Base-by-base conservation (phyloP, 2,888 invertebrate species). In the Ophioninae sp. region DNA sequence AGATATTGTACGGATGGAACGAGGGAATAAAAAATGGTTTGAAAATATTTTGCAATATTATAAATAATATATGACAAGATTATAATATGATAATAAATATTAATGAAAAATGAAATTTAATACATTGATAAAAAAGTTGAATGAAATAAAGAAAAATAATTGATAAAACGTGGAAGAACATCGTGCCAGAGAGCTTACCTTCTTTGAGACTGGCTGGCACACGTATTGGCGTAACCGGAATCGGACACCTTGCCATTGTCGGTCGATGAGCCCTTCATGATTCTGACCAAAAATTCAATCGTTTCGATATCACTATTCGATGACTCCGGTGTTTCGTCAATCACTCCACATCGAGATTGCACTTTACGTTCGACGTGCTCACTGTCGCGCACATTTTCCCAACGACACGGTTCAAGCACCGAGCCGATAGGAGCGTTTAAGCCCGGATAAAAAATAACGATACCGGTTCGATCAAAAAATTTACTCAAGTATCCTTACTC, bases 171-270 rank as follows among this genome's bases (percentile, higher is more conserved):
- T 50, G 3, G 6, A 23, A 44, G 17, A 1, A 72, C 59, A 56
- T 6, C 7, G 83, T 70, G 70, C 81, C 72, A 77, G 76, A 74
- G 62, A 30, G 91, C 90, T 91, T 90, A 97, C 97, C 97, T 97
- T 90, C 96, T 94, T 89, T 96, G 96, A 0, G 97, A 97, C 90
- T 97, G 96, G 88, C 96, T 97, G 93, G 96, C 96, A 93, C 96
- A 96, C 88, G 96, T 97, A 90, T 96, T 96, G 0, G 97, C 96
- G 91, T 97, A 97, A 10, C 95, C 97, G 0, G 97, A 97, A 92
- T 97, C 97, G 7, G 96, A 96, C 70, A 96, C 93, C 91, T 96
- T 96, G 2, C 95, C 95, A 90, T 95, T 95, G 30, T 91, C 89
- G 67, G 89, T 89, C 17, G 89, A 89, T 17, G 88, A 87, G 70